Base-by-base conservation (phyloP, 37 sponge, comb jelly and placozoan species). In the Beroe ovata region DNA sequence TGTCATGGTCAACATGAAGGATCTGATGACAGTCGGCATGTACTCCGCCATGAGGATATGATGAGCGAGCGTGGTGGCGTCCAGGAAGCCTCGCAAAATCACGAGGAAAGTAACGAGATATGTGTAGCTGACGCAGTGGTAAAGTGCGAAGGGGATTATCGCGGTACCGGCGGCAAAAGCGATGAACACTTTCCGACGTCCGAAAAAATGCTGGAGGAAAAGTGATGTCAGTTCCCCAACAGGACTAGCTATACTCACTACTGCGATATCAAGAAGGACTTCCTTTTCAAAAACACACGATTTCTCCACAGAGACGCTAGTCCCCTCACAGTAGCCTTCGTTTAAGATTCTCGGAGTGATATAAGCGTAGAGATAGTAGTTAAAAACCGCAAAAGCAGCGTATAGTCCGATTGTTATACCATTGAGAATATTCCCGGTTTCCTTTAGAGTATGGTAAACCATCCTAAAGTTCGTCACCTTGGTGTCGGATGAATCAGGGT, bases 1-100 rank as follows among this genome's bases (percentile, higher is more conserved):
- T 16, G 21, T 4, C 22, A 61, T 25, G 3, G 26, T 20, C 21
- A 61, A 22, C 63, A 61, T 61, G 28, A 61, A 61, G 23, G 63
- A 61, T 61, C 63, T 61, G 63, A 61, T 61, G 63, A 61, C 63
- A 61, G 63, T 61, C 21, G 63, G 63, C 22, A 25, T 26, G 21
- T 61, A 61, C 63, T 61, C 63, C 8, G 63, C 20, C 28, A 61
- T 61, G 23, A 61, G 28, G 63, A 61, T 61, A 25, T 26, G 3
- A 16, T 25, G 28, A 22, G 20, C 63, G 4, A 61, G 8, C 20
- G 23, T 6, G 6, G 63, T 25, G 4, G 20, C 63, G 63, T 20
- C 22, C 26, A 61, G 6, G 21, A 25, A 6, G 23, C 4, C 3
- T 20, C 63, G 8, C 63, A 26, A 6, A 3, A 61, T 4, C 3